phyloP scores from a whole-genome alignment of 2,113 vertebrate species.

The Carettochelys insculpta region DNA sequence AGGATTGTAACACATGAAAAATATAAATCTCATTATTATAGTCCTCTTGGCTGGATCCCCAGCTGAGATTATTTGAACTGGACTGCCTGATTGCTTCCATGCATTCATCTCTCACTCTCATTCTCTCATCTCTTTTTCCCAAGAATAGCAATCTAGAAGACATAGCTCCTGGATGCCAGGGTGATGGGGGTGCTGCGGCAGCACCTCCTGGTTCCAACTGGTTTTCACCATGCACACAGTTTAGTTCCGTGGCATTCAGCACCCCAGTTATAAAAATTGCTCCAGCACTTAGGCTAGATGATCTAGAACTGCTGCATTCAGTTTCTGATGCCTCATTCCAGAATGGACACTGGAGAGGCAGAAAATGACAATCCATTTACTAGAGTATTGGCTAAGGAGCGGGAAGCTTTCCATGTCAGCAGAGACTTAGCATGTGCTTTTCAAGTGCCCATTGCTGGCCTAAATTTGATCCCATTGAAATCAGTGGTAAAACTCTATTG shows the following conservation, averaged over 20 bases:
- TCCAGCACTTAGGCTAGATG: too few species aligned
- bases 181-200: too few species aligned
- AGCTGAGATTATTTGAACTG: background rate
- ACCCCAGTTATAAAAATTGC: too few species aligned
- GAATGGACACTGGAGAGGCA: constrained; percentile 13
- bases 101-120: constrained; percentile 49
- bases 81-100: background rate
- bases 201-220: too few species aligned
- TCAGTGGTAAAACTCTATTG: background rate
- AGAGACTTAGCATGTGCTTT: constrained; percentile 14
- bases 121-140: constrained; percentile 52
- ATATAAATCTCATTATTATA: background rate
- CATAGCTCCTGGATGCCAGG: too few species aligned
- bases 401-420: background rate
- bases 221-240: too few species aligned
- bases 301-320: constrained; percentile 30
- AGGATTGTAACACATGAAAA: background rate
- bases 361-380: background rate
- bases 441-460: constrained; percentile 46
- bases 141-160: too few species aligned
- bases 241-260: too few species aligned
- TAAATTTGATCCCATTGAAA: constrained; percentile 37
- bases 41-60: background rate
- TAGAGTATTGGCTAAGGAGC: constrained; percentile 21
- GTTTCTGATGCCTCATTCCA: constrained; percentile 36